phyloP scores from a whole-genome alignment of 2,888 invertebrate species.

The Argyresthia albistria region DNA sequence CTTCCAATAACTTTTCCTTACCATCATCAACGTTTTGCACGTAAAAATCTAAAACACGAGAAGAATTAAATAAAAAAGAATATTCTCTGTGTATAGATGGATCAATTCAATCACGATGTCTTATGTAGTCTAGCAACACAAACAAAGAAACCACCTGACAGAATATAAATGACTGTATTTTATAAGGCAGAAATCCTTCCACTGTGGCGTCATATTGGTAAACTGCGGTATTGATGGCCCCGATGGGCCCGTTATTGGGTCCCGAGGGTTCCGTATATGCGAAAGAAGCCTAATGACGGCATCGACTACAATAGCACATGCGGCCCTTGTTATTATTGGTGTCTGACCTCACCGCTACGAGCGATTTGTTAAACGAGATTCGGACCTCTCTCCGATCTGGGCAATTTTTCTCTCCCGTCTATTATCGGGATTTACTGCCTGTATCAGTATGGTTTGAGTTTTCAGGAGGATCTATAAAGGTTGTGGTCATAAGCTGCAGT shows the following conservation, averaged over 20 bases:
- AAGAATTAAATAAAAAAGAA: too few species aligned
- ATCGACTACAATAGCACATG: slow-evolving; percentile 60
- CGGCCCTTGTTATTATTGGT: slow-evolving; percentile 69
- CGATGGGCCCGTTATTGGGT: background rate
- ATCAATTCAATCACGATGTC: too few species aligned
- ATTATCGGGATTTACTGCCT: background rate
- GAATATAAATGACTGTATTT: too few species aligned
- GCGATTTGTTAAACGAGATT: slow-evolving; percentile 72
- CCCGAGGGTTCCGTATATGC: slow-evolving; percentile 17
- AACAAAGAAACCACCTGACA: too few species aligned
- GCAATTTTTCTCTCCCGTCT: background rate
- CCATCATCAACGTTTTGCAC: too few species aligned
- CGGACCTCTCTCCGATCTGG: slow-evolving; percentile 36
- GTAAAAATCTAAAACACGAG: too few species aligned
- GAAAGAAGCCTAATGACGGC: slow-evolving; percentile 68
- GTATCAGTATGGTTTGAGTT: background rate
- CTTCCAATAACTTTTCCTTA: too few species aligned
- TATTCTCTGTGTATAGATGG: too few species aligned
- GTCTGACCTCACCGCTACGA: slow-evolving; percentile 69
- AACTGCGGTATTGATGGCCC: background rate
- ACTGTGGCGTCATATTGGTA: background rate
- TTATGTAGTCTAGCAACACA: too few species aligned
- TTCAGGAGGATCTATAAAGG: too few species aligned
- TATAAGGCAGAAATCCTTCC: background rate
- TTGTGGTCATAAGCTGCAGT: too few species aligned